These are phyloP conservation scores for Montipora capricornis DNA, from an alignment of 64 coral and sea anemone genomes.

Conservation along the genomic window DNA sequence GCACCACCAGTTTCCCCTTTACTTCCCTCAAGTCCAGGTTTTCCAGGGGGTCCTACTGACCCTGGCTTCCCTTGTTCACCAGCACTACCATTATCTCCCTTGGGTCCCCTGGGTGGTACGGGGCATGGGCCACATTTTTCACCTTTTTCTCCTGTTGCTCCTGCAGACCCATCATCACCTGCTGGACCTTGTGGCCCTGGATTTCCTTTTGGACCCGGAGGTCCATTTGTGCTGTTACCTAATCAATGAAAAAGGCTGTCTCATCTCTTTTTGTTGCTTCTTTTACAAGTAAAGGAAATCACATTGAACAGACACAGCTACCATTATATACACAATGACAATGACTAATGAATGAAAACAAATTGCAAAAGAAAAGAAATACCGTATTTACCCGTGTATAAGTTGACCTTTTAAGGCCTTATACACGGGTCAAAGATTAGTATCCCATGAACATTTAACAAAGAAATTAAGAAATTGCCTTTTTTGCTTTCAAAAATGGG, in stretches of 20 bases:
- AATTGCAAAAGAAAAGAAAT: too few relatives aligned
- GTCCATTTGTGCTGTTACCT: constrained; percentile 24
- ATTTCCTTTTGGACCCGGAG: constrained; percentile 31
- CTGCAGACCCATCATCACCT: constrained; percentile 22
- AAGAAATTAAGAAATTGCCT: too few relatives aligned
- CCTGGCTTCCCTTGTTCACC: constrained; percentile 37
- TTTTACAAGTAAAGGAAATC: too few relatives aligned
- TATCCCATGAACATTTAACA: too few relatives aligned
- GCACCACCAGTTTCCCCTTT: constrained; percentile 8
- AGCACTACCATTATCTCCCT: constrained; percentile 24
- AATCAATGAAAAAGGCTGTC: not conserved
- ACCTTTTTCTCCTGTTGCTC: constrained; percentile 21
- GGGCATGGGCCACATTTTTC: constrained; percentile 18
- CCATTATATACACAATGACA: too few relatives aligned
- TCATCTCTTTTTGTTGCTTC: too few relatives aligned
- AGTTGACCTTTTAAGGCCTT: too few relatives aligned
- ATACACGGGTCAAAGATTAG: too few relatives aligned
- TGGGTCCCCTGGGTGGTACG: not conserved
- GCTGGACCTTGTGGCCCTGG: constrained; percentile 11
- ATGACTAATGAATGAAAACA: too few relatives aligned
- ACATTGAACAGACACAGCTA: too few relatives aligned
- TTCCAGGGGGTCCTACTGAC: not conserved
- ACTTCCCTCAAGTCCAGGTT: constrained; percentile 2
- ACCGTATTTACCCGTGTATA: too few relatives aligned
- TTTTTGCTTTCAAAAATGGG: too few relatives aligned